Evolutionary conservation across 2,113 vertebrate genomes (phyloP).

Genomic region (Halcyon senegalensis): DNA sequence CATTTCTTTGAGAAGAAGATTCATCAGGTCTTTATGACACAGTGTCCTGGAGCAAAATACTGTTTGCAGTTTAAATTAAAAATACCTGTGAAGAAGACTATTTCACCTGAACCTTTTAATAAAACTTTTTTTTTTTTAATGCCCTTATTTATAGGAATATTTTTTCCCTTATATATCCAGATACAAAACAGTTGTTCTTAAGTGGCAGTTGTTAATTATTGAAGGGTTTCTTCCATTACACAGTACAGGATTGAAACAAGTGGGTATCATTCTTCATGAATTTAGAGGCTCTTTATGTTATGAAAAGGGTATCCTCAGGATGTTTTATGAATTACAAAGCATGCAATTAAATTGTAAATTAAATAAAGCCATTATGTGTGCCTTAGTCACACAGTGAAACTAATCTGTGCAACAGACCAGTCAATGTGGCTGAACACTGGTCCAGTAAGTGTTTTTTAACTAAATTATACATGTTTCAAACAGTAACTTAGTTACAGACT

Average conservation of each 20-base stretch:
- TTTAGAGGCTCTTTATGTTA: constrained; percentile 29
- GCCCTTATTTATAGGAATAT: not conserved
- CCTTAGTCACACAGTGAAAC: constrained; percentile 15
- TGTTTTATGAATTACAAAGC: constrained; percentile 18
- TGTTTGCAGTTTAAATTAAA: not conserved
- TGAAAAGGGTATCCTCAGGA: not conserved
- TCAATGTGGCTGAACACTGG: constrained; percentile 19
- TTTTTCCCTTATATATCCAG: not conserved
- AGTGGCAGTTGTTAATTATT: not conserved
- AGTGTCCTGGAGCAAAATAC: not conserved
- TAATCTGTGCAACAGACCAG: constrained; percentile 5
- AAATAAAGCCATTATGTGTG: not conserved
- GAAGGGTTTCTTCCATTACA: not conserved
- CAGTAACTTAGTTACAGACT: constrained; percentile 6
- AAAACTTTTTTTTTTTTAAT: not conserved
- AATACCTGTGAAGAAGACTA: not conserved
- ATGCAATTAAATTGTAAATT: constrained; percentile 35
- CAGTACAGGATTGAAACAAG: not conserved
- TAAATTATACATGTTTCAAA: constrained; percentile 14
- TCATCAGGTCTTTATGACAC: not conserved
- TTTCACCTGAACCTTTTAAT: not conserved
- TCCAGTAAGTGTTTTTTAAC: constrained; percentile 58
- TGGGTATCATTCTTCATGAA: not conserved
- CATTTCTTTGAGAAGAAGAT: not conserved
- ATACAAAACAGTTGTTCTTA: not conserved